phyloP scores from a whole-genome alignment of 2,888 invertebrate species.

The Drosophila acutilabella region DNA sequence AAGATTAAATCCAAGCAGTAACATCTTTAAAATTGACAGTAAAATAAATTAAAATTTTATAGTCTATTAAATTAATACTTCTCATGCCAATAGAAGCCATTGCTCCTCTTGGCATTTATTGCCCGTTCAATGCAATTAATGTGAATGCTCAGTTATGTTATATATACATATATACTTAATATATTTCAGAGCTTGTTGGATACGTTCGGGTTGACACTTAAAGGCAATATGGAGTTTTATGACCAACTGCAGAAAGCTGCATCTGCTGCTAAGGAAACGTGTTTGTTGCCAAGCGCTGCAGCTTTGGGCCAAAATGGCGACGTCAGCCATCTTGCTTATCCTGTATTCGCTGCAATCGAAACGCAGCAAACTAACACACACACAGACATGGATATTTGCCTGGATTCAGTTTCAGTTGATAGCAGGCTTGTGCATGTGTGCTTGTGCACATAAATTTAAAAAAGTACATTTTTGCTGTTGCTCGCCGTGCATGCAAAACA shows the following conservation, averaged over 20 bases:
- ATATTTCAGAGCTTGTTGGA: neutral
- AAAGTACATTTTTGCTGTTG: constrained; percentile 21
- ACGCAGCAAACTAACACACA: constrained; percentile 36
- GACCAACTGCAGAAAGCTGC: constrained; percentile 45
- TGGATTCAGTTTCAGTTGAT: neutral
- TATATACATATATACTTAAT: neutral
- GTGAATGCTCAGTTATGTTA: constrained; percentile 38
- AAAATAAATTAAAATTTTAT: neutral
- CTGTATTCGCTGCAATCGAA: constrained; percentile 43
- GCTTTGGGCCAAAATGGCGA: constrained; percentile 58
- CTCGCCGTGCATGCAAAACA: constrained; percentile 14
- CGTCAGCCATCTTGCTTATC: constrained; percentile 24
- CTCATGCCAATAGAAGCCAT: constrained; percentile 31
- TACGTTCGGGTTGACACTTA: constrained; percentile 22
- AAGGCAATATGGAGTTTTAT: constrained; percentile 49
- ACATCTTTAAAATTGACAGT: neutral
- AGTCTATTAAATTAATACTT: constrained; percentile 5
- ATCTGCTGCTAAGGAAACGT: constrained; percentile 47
- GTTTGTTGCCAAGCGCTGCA: constrained; percentile 52
- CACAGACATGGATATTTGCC: neutral
- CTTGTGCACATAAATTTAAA: constrained; percentile 40
- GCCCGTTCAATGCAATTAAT: constrained; percentile 54
- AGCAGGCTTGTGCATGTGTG: neutral
- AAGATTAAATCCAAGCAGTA: neutral
- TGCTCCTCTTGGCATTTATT: constrained; percentile 51